Conservation (phyloP, 2,797 vertebrate genomes). For the Crotalus adamanteus region DNA sequence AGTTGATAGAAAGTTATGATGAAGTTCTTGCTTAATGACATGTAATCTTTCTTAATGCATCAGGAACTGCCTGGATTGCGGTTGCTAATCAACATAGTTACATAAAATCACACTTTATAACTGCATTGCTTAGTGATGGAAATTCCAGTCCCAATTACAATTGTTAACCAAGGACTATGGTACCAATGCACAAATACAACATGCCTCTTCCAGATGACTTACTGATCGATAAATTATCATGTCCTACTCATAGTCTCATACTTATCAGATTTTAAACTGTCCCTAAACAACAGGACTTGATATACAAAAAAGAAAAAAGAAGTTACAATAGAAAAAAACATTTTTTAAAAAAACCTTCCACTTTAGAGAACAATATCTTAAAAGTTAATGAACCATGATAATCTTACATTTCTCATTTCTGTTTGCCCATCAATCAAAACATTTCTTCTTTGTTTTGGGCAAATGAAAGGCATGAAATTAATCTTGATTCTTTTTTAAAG, state of each 20-base stretch:
- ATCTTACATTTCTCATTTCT: neutral
- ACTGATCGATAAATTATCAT: neutral
- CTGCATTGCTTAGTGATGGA: neutral
- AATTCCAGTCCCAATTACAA: neutral
- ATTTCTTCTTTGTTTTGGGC: slow-evolving; percentile 26
- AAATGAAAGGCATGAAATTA: slow-evolving; percentile 24
- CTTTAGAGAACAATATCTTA: slow-evolving; percentile 1
- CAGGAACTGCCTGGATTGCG: neutral
- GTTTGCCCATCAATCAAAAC: slow-evolving; percentile 1
- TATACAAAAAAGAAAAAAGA: neutral
- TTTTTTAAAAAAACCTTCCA: neutral
- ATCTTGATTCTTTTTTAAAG: neutral
- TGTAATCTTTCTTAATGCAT: neutral
- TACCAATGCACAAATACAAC: neutral
- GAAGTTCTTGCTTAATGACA: neutral
- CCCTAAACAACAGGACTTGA: neutral
- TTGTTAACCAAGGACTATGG: neutral
- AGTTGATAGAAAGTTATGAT: neutral
- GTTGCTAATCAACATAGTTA: neutral
- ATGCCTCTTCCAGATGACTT: neutral
- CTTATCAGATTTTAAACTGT: neutral
- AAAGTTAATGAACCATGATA: neutral
- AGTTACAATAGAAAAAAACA: neutral
- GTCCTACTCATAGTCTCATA: neutral
- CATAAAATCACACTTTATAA: neutral